These are phyloP conservation scores for Phengaris alcon DNA, from an alignment of 2,888 invertebrate genomes.

Conservation along the genomic window DNA sequence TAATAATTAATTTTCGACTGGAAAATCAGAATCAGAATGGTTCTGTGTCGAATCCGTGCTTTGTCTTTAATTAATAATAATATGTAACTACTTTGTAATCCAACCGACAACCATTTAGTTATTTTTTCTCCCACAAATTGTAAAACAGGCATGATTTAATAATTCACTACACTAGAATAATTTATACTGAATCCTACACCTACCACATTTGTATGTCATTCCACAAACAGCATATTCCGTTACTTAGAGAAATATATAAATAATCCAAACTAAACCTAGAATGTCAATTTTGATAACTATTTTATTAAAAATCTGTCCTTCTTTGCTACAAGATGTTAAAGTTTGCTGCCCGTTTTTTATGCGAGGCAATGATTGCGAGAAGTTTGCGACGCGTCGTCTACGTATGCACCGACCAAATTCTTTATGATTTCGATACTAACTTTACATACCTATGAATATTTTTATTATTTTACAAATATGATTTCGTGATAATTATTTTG, in stretches of 20 bases:
- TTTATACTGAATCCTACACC: neutral
- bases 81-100: neutral
- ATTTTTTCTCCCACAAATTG: neutral
- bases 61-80: neutral
- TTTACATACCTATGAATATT: too few species aligned
- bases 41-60: neutral
- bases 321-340: too few species aligned
- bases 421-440: neutral
- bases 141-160: neutral
- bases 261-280: too few species aligned
- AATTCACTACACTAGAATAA: neutral
- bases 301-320: too few species aligned
- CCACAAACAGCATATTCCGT: too few species aligned
- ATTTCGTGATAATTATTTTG: slow-evolving; percentile 5
- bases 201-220: too few species aligned
- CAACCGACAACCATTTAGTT: neutral
- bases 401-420: neutral
- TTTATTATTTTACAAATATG: neutral
- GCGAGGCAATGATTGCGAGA: too few species aligned
- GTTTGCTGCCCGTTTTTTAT: too few species aligned
- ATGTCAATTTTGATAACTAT: too few species aligned
- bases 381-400: too few species aligned
- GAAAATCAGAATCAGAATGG: neutral
- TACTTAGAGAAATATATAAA: too few species aligned
- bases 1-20: neutral